Evolutionary conservation across 2,113 vertebrate genomes (phyloP), one percentile per base, ranked within the genome.

Genomic region (Rhodinocichla rosea): DNA sequence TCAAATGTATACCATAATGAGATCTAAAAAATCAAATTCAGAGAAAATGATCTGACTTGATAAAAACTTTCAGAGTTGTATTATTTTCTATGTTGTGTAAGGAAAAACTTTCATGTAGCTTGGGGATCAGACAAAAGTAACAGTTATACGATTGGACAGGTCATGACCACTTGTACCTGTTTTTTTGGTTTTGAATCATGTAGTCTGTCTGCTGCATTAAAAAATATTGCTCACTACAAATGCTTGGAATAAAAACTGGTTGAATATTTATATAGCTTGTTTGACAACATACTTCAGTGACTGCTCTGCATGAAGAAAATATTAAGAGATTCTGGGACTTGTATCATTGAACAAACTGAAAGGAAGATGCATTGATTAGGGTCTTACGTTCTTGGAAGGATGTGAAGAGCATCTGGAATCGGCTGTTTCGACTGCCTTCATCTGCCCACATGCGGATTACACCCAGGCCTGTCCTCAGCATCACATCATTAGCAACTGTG

Each of bases 371-470:
- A 80, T 28, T 16, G 50, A 70, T 68, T 63, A 74, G 77, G 69
- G 20, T 82, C 99, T 99, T 99, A 99, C 99, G 99, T 97, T 99
- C 99, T 99, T 99, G 99, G 94, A 99, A 99, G 91, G 99, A 99
- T 10, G 99, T 99, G 98, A 99, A 99, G 92, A 99, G 99, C 98
- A 99, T 99, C 96, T 99, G 99, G 96, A 99, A 99, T 64, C 98
- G 98, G 92, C 99, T 99, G 95, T 96, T 99, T 20, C 99, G 98
- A 70, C 99, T 99, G 83, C 98, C 98, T 97, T 99, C 99, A 13
- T 99, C 99, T 3, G 99, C 99, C 99, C 99, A 99, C 99, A 99
- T 99, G 70, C 99, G 99, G 94, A 99, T 98, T 47, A 99, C 99
- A 24, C 99, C 99, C 15, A 99, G 98, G 3, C 99, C 99, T 2